Evolutionary conservation across 1,140 invertebrate species (phyloP), one percentile per base, ranked within the genome.

Genomic region (Polypedilum pembai): DNA sequence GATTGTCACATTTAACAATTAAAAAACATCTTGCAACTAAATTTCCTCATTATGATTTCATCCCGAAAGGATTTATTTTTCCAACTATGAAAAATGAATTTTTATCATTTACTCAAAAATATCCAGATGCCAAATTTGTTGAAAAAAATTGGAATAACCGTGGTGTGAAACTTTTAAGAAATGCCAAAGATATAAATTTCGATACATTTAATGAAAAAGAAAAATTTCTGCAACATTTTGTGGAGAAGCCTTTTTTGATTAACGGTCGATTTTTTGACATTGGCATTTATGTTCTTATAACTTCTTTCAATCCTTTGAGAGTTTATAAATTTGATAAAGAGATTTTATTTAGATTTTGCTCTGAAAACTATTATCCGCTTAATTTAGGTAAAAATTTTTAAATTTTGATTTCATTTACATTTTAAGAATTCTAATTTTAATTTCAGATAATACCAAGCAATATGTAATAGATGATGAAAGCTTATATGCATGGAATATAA

Each of bases 241-340:
- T 56, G 12, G 45, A 56, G 45, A 56, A 56, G 12, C 45, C 45
- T n/a, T 56, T n/a, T n/a, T 56, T 56, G 45, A 56, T 56, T 56
- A 12, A 56, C 15, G n/a, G n/a, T 56, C 12, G 45, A 56, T n/a
- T 56, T 12, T 56, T 56, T 15, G 45, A 56, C 15, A 56, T 56
- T 12, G 45, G 45, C 4, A 56, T 56, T 56, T 56, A 56, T 56
- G 45, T 56, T 3, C 45, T 56, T 4, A 56, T 56, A 10, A 56
- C 45, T n/a, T 56, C 45, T 1, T 56, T 56, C n/a, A n/a, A 56
- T 56, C 45, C 45, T n/a, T 56, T 56, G 12, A 56, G 45, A 56
- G 45, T 56, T 56, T 56, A 56, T 56, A 56, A 56, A 56, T 56
- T 56, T n/a, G n/a, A 56, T 56, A 56, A 56, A 56, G 45, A 56